Conservation (phyloP, 2,113 vertebrate species). For the Rhinopithecus roxellana region DNA sequence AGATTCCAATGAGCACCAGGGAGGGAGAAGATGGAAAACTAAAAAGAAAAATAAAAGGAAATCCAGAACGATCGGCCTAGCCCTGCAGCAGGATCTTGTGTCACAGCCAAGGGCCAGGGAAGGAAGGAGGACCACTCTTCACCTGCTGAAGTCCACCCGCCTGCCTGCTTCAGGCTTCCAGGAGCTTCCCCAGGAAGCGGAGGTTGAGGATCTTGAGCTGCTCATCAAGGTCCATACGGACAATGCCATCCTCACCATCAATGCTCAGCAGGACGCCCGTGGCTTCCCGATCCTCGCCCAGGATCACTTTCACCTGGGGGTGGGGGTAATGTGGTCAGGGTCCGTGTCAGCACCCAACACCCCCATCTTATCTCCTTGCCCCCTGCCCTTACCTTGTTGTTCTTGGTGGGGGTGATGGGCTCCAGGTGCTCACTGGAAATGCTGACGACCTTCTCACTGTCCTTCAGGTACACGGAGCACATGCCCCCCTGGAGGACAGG, state of each 20-base stretch:
- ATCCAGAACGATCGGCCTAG: not conserved
- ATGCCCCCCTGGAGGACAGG: conserved; percentile 87
- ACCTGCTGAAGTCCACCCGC: not conserved
- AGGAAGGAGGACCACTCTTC: not conserved
- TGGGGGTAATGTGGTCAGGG: not conserved
- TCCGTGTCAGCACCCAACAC: rapidly evolving
- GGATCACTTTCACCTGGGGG: conserved; percentile 92
- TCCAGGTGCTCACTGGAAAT: conserved; percentile 95
- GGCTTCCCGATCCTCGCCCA: conserved; percentile 95
- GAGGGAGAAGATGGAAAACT: conserved; percentile 19
- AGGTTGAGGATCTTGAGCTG: conserved; percentile 96
- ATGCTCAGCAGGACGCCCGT: conserved; percentile 93
- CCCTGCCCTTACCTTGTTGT: conserved; percentile 90
- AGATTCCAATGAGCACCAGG: conserved; percentile 25
- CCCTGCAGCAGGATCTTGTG: not conserved
- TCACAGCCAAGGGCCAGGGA: not conserved
- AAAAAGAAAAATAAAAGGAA: conserved; percentile 36
- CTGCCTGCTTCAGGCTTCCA: conserved; percentile 82
- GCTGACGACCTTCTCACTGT: conserved; percentile 95
- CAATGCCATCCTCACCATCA: conserved; percentile 94
- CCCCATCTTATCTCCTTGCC: not conserved
- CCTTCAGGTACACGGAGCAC: conserved; percentile 94
- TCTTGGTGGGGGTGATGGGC: conserved; percentile 94
- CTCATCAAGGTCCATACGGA: conserved; percentile 94
- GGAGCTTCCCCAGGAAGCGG: conserved; percentile 92